Evolutionary conservation across 2,113 vertebrate species (phyloP), one percentile per base, ranked within the genome.

Genomic region (Naja naja): DNA sequence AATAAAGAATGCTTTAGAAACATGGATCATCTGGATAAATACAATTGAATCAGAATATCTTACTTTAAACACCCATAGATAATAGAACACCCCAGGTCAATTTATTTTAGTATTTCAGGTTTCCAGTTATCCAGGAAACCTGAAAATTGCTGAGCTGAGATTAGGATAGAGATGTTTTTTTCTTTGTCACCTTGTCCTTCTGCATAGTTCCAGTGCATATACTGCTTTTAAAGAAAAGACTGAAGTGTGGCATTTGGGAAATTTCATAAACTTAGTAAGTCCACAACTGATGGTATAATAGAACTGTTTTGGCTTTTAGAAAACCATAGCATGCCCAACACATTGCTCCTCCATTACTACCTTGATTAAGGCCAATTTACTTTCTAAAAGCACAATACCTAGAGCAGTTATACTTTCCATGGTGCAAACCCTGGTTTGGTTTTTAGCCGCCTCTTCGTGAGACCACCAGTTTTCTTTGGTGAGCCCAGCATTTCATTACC

Each of bases 401-500:
- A 93, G 94, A 95, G 95, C 55, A 92, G 94, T 95, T 95, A 92
- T 69, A 94, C 81, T 96, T 95, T n/a, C 43, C 95, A 92, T 91
- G 93, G 93, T 90, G 30, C 87, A 92, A 89, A 91, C 87, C 92
- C 64, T 69, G 55, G 11, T 45, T 94, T 94, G 90, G 47, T 95
- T 94, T 95, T 93, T 88, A 93, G 87, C 81, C 52, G 54, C 25
- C 53, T 86, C 85, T 93, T 87, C 87, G 91, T 91, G 90, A 92
- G 25, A 93, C 89, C 94, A 94, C 53, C 91, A 93, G 93, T 89
- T 93, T 96, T 95, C 92, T 96, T 95, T 93, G 92, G 87, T 87
- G 92, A 96, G 91, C 94, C 95, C 95, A 94, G 90, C 92, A 90
- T 95, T 97, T 96, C 95, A 97, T 96, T 96, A 95, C 93, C 95